These are phyloP conservation scores for Eupsilia transversa DNA, from an alignment of 2,888 invertebrate genomes.

Conservation along the genomic window DNA sequence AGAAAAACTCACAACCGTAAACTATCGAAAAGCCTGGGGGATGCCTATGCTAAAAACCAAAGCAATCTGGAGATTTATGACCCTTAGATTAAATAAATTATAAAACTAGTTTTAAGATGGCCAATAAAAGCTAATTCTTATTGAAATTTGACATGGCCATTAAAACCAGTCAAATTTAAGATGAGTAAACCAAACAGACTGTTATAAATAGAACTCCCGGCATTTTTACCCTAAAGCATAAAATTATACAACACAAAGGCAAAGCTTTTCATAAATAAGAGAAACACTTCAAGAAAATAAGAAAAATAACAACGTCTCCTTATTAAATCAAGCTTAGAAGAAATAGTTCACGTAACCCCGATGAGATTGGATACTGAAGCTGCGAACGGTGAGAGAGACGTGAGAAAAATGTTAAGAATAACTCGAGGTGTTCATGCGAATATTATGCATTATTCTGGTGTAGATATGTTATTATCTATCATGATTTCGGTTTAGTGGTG, in stretches of 20 bases:
- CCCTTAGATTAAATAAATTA: not conserved
- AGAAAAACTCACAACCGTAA: not conserved
- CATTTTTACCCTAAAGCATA: not conserved
- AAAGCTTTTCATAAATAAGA: slow-evolving; percentile 13
- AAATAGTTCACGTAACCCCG: slow-evolving; percentile 39
- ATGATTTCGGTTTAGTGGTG: not conserved
- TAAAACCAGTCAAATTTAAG: not conserved
- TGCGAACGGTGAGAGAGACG: slow-evolving; percentile 31
- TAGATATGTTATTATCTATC: slow-evolving; percentile 1
- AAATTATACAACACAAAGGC: not conserved
- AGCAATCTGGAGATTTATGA: not conserved
- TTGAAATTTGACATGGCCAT: not conserved
- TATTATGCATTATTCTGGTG: slow-evolving; percentile 20
- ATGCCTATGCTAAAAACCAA: not conserved
- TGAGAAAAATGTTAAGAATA: slow-evolving; percentile 39
- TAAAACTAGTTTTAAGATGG: not conserved
- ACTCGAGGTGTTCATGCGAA: slow-evolving; percentile 19
- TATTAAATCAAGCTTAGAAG: slow-evolving; percentile 45
- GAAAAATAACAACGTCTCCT: slow-evolving; percentile 24
- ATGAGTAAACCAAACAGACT: not conserved
- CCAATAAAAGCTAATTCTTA: not conserved
- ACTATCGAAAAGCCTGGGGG: not conserved
- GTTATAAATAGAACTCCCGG: not conserved
- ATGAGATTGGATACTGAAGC: slow-evolving; percentile 48
- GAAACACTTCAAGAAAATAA: slow-evolving; percentile 17